Base-by-base conservation (phyloP, 2,888 invertebrate species). In the Laspeyria flexula region DNA sequence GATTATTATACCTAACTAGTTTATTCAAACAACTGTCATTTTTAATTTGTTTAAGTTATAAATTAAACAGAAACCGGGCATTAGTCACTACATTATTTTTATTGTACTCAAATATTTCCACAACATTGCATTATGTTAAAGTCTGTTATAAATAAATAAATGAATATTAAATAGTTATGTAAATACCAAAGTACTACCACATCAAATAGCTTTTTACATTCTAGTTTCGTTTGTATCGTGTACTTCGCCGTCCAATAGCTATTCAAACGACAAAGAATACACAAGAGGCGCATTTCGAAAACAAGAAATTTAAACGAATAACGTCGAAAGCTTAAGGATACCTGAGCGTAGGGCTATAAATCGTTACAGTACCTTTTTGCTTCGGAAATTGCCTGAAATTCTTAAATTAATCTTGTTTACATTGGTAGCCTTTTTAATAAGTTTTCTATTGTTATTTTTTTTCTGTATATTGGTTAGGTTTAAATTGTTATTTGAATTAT, bases 231-330 rank as follows among this genome's bases (percentile, higher is more conserved):
- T 37, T 21, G 1, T 9, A 23, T 50, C 47, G 38, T 40, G 52
- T 44, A 56, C 50, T 67, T 71, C 52, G 48, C 46, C 60, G 48
- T 54, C 52, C 62, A 69, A 71, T 72, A 75, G 69, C 71, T 66
- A 72, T 73, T 70, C 57, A 66, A 77, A 74, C 60, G 63, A 69
- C 61, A 65, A 44, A 47, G 60, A 73, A 73, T 67, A 60, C 73
- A 62, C 76, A 60, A 33, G 68, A 69, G 77, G 63, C 63, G 55
- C 66, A 75, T 76, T 77, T 50, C 47, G 56, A 68, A 72, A 74
- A 73, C 64, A 73, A 70, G 69, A 73, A 71, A 73, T 73, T 75
- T 69, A 52, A 47, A 57, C 47, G 57, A 68, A 70, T 60, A 73
- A 71, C 67, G 60, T 69, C 59, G 64, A 63, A 48, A 59, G 52